These are phyloP conservation scores for Actinia equina DNA, from an alignment of 64 coral and sea anemone genomes.

Conservation along the genomic window DNA sequence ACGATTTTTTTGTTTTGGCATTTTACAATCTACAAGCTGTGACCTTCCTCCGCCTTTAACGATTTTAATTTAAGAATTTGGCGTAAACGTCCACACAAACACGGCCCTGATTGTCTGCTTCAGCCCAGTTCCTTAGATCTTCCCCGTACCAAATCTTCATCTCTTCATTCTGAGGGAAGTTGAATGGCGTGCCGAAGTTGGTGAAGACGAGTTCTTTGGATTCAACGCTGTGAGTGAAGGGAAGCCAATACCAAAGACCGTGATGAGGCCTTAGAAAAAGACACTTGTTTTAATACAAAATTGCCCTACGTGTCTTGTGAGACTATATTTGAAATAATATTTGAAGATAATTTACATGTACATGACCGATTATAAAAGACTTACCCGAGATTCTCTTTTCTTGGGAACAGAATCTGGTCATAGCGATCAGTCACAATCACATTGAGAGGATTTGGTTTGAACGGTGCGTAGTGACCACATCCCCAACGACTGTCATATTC, in stretches of 20 bases:
- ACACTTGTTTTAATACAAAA: too few relatives aligned
- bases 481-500: conserved; percentile 69
- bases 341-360: too few relatives aligned
- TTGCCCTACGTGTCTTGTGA: too few relatives aligned
- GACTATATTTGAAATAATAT: too few relatives aligned
- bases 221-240: not conserved
- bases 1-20: too few relatives aligned
- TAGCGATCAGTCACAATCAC: conserved; percentile 56
- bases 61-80: not conserved
- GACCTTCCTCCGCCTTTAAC: too few relatives aligned
- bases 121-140: not conserved
- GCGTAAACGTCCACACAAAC: not conserved
- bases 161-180: not conserved
- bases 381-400: not conserved
- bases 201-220: not conserved
- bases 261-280: too few relatives aligned
- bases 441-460: conserved; percentile 36
- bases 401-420: conserved; percentile 63
- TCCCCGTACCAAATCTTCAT: conserved; percentile 11
- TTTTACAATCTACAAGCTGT: too few relatives aligned
- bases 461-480: conserved; percentile 9
- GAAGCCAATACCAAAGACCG: not conserved
- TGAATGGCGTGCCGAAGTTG: not conserved
- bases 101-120: not conserved
- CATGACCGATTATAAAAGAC: too few relatives aligned